A percentile compares a stretch with the other conserved stretches of the same genome.
Evolutionary conservation across 2,888 invertebrate species (phyloP).

Genomic region (Pherbina coryleti): DNA sequence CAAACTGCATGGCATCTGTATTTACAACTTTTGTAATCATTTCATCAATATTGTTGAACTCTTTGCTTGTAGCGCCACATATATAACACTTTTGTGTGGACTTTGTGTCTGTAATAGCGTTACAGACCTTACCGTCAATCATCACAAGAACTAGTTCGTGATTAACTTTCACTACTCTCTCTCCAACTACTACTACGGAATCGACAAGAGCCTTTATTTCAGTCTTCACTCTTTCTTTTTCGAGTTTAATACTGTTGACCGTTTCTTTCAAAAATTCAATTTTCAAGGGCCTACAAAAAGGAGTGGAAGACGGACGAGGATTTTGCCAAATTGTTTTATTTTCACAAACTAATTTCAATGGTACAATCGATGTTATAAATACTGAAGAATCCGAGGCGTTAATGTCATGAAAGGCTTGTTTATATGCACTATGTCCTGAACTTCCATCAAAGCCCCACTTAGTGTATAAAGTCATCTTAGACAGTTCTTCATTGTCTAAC

Average conservation of each 20-base stretch:
- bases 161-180: too few relatives aligned
- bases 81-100: constrained; percentile 29
- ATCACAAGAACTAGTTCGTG: constrained; percentile 27
- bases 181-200: background rate
- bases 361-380: background rate
- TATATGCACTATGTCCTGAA: background rate
- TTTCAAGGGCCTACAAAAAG: constrained; percentile 23
- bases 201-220: too few relatives aligned
- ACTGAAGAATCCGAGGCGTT: background rate
- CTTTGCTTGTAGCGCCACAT: constrained; percentile 18
- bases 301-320: constrained; percentile 23
- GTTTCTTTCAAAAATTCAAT: constrained; percentile 30
- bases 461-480: constrained; percentile 32
- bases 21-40: constrained; percentile 37
- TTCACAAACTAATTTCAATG: constrained; percentile 7
- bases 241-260: background rate
- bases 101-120: background rate
- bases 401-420: background rate
- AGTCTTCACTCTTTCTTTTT: background rate
- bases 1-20: constrained; percentile 38
- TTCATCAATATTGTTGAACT: background rate
- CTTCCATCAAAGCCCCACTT: constrained; percentile 33
- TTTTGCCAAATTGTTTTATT: background rate
- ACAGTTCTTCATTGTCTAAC: constrained; percentile 39
- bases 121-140: constrained; percentile 33